Percentiles rank a stretch among this genome's conserved stretches.
These are phyloP conservation scores for Scrobipalpa atriplicella DNA, from an alignment of 2,888 invertebrate species.

Conservation along the genomic window DNA sequence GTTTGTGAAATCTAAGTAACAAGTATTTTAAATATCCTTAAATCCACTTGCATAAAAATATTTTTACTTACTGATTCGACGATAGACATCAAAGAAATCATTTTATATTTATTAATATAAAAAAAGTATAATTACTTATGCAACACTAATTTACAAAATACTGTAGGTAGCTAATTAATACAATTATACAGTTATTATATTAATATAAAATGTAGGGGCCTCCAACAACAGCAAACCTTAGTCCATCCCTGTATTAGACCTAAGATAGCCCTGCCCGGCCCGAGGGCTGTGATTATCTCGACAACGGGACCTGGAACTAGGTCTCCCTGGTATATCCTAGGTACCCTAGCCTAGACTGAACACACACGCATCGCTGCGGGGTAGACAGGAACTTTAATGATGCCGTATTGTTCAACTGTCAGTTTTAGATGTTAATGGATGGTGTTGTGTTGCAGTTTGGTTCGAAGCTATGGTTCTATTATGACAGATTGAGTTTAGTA, in stretches of 20 bases:
- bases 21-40: no score
- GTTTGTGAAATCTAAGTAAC: no score
- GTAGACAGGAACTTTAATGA: slow-evolving; percentile 9
- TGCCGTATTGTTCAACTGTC: slow-evolving; percentile 8
- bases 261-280: slow-evolving; percentile 20
- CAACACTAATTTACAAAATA: no score
- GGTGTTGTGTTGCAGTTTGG: not conserved
- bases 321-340: slow-evolving; percentile 19
- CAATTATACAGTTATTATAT: no score
- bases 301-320: slow-evolving; percentile 25
- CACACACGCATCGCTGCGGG: slow-evolving; percentile 19
- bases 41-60: no score
- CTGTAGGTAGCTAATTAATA: no score
- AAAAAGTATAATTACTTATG: no score
- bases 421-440: slow-evolving; percentile 1
- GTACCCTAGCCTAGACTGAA: slow-evolving; percentile 9
- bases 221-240: not conserved
- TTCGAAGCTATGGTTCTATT: not conserved
- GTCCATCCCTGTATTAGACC: slow-evolving; percentile 5
- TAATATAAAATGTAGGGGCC: not conserved
- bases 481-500: not conserved
- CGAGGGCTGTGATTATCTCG: slow-evolving; percentile 26
- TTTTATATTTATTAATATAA: no score
- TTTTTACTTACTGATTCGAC: no score
- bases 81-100: no score